Base-by-base conservation (phyloP, 2,888 invertebrate genomes). In the Cephus runcator region DNA sequence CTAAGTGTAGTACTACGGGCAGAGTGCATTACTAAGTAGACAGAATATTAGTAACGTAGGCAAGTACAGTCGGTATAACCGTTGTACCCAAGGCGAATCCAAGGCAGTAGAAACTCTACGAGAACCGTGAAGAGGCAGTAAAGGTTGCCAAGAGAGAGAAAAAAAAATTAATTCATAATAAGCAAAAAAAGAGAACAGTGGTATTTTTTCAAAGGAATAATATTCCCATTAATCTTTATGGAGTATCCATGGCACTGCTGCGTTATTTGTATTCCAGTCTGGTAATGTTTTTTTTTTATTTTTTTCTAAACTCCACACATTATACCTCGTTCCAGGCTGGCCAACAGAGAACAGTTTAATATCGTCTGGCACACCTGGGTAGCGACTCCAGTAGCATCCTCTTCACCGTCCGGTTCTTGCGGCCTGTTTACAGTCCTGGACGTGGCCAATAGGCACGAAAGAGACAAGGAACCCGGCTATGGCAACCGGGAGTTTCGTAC, bases 331-430 rank as follows among this genome's bases (percentile, higher is more conserved):
- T 23, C 56, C 56, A 56, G 23, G 23, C 56, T 56, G 9, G 23
- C 56, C 56, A 56, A 56, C 56, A 73, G 75, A 36, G 77, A 79
- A 78, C 78, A 79, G 80, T 79, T 82, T 82, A 84, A 83, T 82
- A 80, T 80, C 81, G 80, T 80, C 69, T 76, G 78, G 77, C 79
- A 74, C 81, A 78, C 77, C 79, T 78, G 80, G 81, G 35, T 35
- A 69, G 30, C 34, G 74, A 31, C 71, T 71, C 31, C 71, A 34
- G 56, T 56, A 56, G 56, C 56, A 56, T 56, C 56, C 23, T 71
- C 71, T 71, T 34, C 15, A 0, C 31, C 88, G 85, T 88, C 90
- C 88, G 89, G 89, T 90, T 90, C 89, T 90, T 89, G 87, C 83
- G 81, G 86, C 83, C 87, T 85, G 87, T 87, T 88, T 90, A 86